These are phyloP conservation scores for Sphaeramia orbicularis DNA, from an alignment of 2,797 vertebrate genomes.

Conservation along the genomic window DNA sequence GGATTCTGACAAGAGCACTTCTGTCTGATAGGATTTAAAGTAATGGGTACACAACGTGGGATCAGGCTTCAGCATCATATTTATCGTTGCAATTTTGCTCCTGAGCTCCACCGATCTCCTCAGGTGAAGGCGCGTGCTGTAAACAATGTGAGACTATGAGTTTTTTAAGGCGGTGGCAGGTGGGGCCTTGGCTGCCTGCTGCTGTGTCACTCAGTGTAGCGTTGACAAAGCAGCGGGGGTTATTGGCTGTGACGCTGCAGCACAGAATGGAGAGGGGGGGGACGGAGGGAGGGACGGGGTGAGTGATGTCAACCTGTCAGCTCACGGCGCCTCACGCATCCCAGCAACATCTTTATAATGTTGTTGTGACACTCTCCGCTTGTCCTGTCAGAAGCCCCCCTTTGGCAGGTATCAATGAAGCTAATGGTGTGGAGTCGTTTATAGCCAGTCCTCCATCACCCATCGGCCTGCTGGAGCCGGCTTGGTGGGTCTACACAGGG, in stretches of 20 bases:
- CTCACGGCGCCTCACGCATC: constrained; percentile 18
- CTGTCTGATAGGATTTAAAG: constrained; percentile 16
- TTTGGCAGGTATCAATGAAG: constrained; percentile 53
- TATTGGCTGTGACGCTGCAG: constrained; percentile 12
- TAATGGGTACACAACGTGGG: neutral
- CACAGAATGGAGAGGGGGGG: neutral
- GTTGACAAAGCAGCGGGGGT: neutral
- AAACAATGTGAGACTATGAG: constrained; percentile 1
- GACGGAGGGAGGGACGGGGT: neutral
- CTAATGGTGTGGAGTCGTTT: constrained; percentile 47
- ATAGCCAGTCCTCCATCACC: constrained; percentile 40
- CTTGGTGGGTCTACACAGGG: constrained; percentile 4
- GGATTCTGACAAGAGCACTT: neutral
- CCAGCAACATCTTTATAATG: constrained; percentile 47
- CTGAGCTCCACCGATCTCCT: neutral
- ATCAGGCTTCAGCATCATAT: constrained; percentile 1
- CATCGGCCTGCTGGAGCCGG: neutral
- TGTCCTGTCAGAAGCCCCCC: constrained; percentile 15
- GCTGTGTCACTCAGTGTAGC: neutral
- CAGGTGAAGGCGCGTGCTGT: constrained; percentile 19
- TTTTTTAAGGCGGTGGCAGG: neutral
- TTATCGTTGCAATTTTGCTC: constrained; percentile 6
- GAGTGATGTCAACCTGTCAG: constrained; percentile 38
- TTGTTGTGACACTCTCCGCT: constrained; percentile 37
- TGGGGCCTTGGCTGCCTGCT: neutral